A percentile compares a stretch with the other conserved stretches of the same genome.
phyloP scores from a whole-genome alignment of 1,140 invertebrate species.

The Condylostylus longicornis region DNA sequence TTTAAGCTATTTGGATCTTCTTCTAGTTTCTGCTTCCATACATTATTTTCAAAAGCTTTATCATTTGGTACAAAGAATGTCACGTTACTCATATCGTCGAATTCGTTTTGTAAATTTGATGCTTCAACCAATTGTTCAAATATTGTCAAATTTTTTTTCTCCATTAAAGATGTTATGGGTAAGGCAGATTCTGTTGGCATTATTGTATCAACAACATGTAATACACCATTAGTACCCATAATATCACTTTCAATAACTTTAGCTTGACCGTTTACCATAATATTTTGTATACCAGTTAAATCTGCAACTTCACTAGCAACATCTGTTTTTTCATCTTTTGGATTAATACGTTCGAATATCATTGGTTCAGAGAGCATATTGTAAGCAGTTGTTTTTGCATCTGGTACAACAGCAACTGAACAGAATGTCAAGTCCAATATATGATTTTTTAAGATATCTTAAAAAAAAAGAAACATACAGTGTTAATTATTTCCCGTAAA shows the following conservation, averaged over 20 bases:
- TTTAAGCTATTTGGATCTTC: conserved; percentile 29
- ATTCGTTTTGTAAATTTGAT: conserved; percentile 39
- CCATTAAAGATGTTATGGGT: conserved; percentile 31
- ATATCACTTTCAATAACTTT: conserved; percentile 34
- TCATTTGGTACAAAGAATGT: conserved; percentile 49
- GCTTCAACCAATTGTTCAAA: conserved; percentile 36
- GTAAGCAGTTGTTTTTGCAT: conserved; percentile 35
- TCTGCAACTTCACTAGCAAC: conserved; percentile 6
- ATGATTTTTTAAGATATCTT: conserved; percentile 47
- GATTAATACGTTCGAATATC: conserved; percentile 34
- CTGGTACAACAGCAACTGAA: conserved; percentile 39
- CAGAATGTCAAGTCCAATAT: conserved; percentile 51
- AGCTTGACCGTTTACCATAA: conserved; percentile 34
- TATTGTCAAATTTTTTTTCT: conserved; percentile 35
- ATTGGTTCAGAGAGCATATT: conserved; percentile 39
- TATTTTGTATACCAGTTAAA: conserved; percentile 10
- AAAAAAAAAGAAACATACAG: conserved; percentile 6
- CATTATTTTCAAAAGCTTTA: conserved; percentile 38
- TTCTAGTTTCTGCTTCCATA: conserved; percentile 29
- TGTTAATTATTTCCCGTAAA: too few species aligned
- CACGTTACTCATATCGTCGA: conserved; percentile 39
- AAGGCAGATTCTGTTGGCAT: conserved; percentile 42
- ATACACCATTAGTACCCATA: conserved; percentile 51
- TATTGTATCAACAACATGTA: conserved; percentile 50
- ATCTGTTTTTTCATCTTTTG: conserved; percentile 21